phyloP scores from a whole-genome alignment of 2,888 invertebrate species.

The Drosophila limbata region DNA sequence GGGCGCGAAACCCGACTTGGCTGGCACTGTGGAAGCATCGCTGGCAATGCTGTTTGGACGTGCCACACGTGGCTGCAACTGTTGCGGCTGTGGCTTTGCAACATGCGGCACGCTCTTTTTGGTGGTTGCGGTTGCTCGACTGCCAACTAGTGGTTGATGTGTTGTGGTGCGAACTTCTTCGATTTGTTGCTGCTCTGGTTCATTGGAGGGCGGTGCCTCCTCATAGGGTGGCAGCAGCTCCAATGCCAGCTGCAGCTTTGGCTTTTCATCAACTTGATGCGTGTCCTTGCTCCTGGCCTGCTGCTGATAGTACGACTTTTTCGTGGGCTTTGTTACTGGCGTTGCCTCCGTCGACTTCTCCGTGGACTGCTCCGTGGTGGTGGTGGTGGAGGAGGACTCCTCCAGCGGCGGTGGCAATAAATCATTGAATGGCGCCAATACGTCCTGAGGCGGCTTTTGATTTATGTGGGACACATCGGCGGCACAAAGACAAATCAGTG shows the following conservation, averaged over 20 bases:
- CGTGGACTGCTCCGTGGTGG: conserved; percentile 15
- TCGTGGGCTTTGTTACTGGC: conserved; percentile 62
- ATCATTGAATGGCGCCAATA: conserved; percentile 81
- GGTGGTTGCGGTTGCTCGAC: conserved; percentile 5
- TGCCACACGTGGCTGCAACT: conserved; percentile 22
- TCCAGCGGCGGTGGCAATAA: conserved; percentile 79
- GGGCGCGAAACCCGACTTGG: conserved; percentile 31
- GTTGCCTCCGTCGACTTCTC: conserved; percentile 10
- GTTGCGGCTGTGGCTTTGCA: conserved; percentile 15
- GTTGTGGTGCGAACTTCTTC: conserved; percentile 26
- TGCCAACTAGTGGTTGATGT: conserved; percentile 34
- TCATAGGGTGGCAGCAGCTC: conserved; percentile 70
- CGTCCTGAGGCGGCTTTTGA: conserved; percentile 56
- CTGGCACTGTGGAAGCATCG: conserved; percentile 9
- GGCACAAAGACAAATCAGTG: conserved; percentile 61
- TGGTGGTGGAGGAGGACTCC: conserved; percentile 29
- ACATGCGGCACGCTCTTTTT: conserved; percentile 25
- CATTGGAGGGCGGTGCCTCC: conserved; percentile 31
- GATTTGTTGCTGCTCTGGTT: conserved; percentile 22
- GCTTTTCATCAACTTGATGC: conserved; percentile 43
- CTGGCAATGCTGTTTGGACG: conserved; percentile 28
- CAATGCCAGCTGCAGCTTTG: conserved; percentile 46
- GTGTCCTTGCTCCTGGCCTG: conserved; percentile 52
- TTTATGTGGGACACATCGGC: conserved; percentile 75
- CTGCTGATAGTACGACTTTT: conserved; percentile 61